Evolutionary conservation across 2,888 invertebrate genomes (phyloP), one percentile per base, ranked within the genome.

Genomic region (Cryptus armator): DNA sequence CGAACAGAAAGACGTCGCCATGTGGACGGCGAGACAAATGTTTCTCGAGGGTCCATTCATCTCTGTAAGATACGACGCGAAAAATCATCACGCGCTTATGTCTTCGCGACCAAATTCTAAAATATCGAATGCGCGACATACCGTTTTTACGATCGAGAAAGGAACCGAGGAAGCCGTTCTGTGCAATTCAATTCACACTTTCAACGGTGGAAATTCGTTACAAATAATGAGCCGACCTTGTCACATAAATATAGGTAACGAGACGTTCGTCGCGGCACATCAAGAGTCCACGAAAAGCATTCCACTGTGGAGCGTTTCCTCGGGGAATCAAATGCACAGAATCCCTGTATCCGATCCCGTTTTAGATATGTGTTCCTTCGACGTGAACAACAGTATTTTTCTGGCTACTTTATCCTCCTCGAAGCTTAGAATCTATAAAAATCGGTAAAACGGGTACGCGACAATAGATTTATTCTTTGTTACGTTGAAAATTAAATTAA

Each of bases 31-130:
- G 0, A 94, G 95, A 0, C 93, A 95, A 19, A 93, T 95, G 0
- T 92, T 97, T 44, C 90, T 97, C 0, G 96, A 96, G 46, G 98
- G 97, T 0, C 96, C 97, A 0, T 97, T 98, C 90, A 95, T 97
- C 86, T 97, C 97, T 0, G 94, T 98, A 88, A 95, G 95, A 43
- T 97, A 97, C 86, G 96, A 98, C 89, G 92, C 94, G 0, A 94
- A 94, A 0, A 95, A 96, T 0, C 95, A 96, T 67, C 96, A 97
- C 79, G 94, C 97, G 0, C 92, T 98, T 3, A 94, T 98, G 2
- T 96, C 97, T 0, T 96, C 96, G 19, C 95, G 98, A 68, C 96
- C 97, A 0, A 96, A 95, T 70, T 92, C 94, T 0, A 94, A 95
- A 86, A 90, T 94, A 90, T 91, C 96, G 74, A 94, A 95, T 79